Base-by-base conservation (phyloP, 2,888 invertebrate genomes). In the Anticlea derivata region DNA sequence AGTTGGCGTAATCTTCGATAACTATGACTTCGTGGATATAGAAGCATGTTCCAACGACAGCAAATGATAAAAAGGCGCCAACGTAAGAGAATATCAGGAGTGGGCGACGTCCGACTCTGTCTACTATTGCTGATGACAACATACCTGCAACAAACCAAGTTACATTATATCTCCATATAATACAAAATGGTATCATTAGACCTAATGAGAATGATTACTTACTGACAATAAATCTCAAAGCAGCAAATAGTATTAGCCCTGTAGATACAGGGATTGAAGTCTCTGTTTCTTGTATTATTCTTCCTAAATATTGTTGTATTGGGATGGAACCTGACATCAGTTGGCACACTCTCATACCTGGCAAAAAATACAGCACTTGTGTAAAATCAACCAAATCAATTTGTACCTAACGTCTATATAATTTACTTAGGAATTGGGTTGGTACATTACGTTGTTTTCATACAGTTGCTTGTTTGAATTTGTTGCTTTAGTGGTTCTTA, bases 31-130 rank as follows among this genome's bases (percentile, higher is more conserved):
- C 74, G n/a, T 70, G 66, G 2, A 81, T 61, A 29, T 83, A 70
- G 54, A 89, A 86, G 44, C 86, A 91, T 26, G 77, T 75, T 13
- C 77, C 77, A 2, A 79, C 69, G 0, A 70, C n/a, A 0, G 60
- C 58, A 5, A 81, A 60, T 1, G 68, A 71, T 0, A 79, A 7
- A 0, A 66, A 66, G 0, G 80, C 81, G 2, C 86, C 82, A 0
- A 80, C 44, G 33, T 77, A 78, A 0, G 92, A 83, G 12, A 72
- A 75, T 1, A 90, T 50, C 0, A 92, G 75, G 1, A 92, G 64
- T 0, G 88, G 84, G 3, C 86, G 83, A 4, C 92, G 79, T 1
- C 92, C 92, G 1, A 80, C 61, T 38, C 68, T 67, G 50, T 83
- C 84, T 5, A 75, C 80, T 23, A 84, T 51, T 1, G 68, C 34